Evolutionary conservation across 2,888 invertebrate genomes (phyloP), one percentile per base, ranked within the genome.

Genomic region (Diploptera punctata): DNA sequence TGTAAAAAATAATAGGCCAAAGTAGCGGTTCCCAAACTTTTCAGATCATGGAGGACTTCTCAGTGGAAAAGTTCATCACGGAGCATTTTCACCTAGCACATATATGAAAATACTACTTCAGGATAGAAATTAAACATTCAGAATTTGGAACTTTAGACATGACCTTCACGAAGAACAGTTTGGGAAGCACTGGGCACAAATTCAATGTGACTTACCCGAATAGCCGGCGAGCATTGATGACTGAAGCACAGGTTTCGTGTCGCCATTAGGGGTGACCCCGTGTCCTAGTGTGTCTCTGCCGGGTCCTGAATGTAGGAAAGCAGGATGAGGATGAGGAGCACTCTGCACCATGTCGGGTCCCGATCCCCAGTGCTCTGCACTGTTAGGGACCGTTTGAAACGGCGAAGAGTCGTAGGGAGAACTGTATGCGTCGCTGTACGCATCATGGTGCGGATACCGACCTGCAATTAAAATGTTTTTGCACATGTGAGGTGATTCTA

Each of bases 331-430:
- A 69, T 76, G 77, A 4, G 65, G 70, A 9, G 21, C 61, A 24
- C 72, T 57, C 78, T 76, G 72, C n/a, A 70, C 75, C 68, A 72
- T 61, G 33, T 75, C 77, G 26, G 73, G 44, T 33, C 73, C 73
- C 47, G 81, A 79, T 79, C 80, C 85, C 87, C 84, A 87, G 77
- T 86, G 86, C 61, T 87, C 87, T 49, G 81, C 78, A 67, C 83
- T 83, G 77, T 87, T 89, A 60, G 91, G 90, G 78, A 93, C 93
- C 72, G 92, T 90, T 81, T 93, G 93, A 82, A 92, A 93, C 75
- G 91, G 88, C 74, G 88, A 84, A 68, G 88, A 84, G 79, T 91
- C 90, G 81, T 90, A 91, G 44, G 89, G 86, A 54, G 87, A 82
- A 73, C 83, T 85, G 76, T 81, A 81, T 18, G 79, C 77, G 82